phyloP scores from a whole-genome alignment of 2,797 vertebrate genomes.

The Hoplostethus mediterraneus region DNA sequence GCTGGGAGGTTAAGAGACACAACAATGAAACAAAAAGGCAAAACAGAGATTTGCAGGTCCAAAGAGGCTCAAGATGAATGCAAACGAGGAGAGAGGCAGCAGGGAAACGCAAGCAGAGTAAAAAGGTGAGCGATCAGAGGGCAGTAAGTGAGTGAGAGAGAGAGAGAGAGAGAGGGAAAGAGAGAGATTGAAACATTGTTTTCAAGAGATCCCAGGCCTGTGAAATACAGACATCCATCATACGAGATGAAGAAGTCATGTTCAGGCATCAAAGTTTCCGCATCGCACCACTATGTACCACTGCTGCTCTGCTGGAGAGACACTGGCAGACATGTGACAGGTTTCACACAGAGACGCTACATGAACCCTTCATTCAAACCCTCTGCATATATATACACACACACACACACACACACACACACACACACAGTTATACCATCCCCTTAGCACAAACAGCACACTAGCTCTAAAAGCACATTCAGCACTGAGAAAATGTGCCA shows the following conservation, averaged over 20 bases:
- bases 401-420: neutral
- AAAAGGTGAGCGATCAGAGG: constrained; percentile 41
- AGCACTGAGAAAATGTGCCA: neutral
- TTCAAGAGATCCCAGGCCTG: constrained; percentile 34
- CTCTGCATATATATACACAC: neutral
- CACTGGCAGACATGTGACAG: constrained; percentile 11
- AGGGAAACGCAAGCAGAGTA: constrained; percentile 32
- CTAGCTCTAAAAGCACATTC: neutral
- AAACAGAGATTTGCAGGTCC: constrained; percentile 19
- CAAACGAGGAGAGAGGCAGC: constrained; percentile 33
- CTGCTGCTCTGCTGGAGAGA: constrained; percentile 20
- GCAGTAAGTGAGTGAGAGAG: neutral
- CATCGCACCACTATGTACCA: neutral
- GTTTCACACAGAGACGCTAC: constrained; percentile 20
- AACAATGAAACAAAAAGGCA: constrained; percentile 24
- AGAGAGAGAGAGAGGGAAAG: constrained; percentile 5
- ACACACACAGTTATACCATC: neutral
- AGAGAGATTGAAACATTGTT: constrained; percentile 33
- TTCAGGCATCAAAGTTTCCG: constrained; percentile 13
- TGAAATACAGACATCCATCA: constrained; percentile 33
- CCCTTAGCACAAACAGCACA: neutral
- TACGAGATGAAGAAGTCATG: constrained; percentile 30
- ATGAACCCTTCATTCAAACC: constrained; percentile 16
- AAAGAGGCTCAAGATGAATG: constrained; percentile 35
- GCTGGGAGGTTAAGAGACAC: constrained; percentile 74